Evolutionary conservation across 2,888 invertebrate genomes (phyloP).

Genomic region (Dolomedes plantarius): DNA sequence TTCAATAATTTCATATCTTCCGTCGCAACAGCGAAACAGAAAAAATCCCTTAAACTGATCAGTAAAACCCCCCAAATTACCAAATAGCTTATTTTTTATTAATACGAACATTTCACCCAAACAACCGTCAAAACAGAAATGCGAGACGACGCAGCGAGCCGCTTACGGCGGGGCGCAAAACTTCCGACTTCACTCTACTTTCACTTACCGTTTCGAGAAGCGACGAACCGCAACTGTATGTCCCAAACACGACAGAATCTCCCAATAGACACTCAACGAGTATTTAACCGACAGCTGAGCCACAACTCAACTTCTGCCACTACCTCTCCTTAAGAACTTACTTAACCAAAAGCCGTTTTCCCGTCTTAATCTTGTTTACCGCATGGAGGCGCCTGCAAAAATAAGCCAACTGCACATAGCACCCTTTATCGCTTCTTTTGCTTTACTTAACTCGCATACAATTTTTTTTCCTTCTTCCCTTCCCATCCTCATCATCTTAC

Average conservation of each 20-base stretch:
- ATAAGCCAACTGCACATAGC: slow-evolving; percentile 43
- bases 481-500: slow-evolving; percentile 39
- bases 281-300: slow-evolving; percentile 62
- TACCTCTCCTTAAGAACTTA: slow-evolving; percentile 55
- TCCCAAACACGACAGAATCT: not conserved
- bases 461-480: slow-evolving; percentile 1
- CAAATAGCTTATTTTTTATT: too few relatives aligned
- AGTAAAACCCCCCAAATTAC: too few relatives aligned
- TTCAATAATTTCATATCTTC: too few relatives aligned
- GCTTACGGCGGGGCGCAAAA: too few relatives aligned
- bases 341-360: slow-evolving; percentile 57
- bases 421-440: not conserved
- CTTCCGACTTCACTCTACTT: too few relatives aligned
- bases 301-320: slow-evolving; percentile 56
- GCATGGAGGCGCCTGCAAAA: slow-evolving; percentile 60
- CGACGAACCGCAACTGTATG: not conserved
- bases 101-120: too few relatives aligned
- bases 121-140: too few relatives aligned
- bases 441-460: too few relatives aligned
- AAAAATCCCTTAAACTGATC: too few relatives aligned
- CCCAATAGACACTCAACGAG: slow-evolving; percentile 26
- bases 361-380: slow-evolving; percentile 66
- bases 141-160: too few relatives aligned
- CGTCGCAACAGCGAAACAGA: too few relatives aligned
- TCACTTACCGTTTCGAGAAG: too few relatives aligned